Conservation (phyloP, 2,888 invertebrate species). For the Drosophila monieri region DNA sequence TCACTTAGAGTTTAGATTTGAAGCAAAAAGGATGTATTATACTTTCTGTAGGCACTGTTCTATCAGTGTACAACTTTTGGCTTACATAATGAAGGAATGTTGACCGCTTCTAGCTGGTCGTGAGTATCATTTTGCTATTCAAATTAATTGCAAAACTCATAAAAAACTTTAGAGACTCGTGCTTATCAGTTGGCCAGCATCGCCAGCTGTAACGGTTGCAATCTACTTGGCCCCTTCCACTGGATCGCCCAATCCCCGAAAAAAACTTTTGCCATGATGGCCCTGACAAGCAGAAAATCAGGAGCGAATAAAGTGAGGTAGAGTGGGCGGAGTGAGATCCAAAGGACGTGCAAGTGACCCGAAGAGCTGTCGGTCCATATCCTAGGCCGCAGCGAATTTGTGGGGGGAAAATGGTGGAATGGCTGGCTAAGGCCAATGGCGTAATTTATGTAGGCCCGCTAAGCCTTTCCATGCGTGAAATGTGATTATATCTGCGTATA, state of each 20-base stretch:
- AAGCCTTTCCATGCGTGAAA: constrained; percentile 70
- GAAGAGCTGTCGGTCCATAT: constrained; percentile 26
- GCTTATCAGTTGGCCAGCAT: constrained; percentile 50
- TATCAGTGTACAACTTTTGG: background rate
- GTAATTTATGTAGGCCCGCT: constrained; percentile 72
- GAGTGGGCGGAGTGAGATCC: constrained; percentile 1
- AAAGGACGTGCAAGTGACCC: constrained; percentile 69
- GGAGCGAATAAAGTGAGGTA: constrained; percentile 8
- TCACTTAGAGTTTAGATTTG: no score
- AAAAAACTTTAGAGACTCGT: constrained; percentile 40
- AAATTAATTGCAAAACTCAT: constrained; percentile 57
- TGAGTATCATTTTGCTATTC: constrained; percentile 28
- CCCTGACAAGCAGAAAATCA: constrained; percentile 22
- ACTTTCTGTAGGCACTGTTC: background rate
- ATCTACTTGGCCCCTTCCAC: constrained; percentile 6
- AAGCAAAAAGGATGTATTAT: background rate
- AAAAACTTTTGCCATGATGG: constrained; percentile 35
- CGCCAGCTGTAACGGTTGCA: constrained; percentile 29
- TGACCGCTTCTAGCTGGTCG: background rate
- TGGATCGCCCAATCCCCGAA: constrained; percentile 6
- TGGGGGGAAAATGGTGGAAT: constrained; percentile 6
- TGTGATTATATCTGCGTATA: constrained; percentile 66
- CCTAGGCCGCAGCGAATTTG: constrained; percentile 12
- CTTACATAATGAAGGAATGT: constrained; percentile 22
- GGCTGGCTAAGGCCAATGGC: constrained; percentile 50